Evolutionary conservation across 2,888 invertebrate genomes (phyloP).

Genomic region (Rhorus exstirpatorius): DNA sequence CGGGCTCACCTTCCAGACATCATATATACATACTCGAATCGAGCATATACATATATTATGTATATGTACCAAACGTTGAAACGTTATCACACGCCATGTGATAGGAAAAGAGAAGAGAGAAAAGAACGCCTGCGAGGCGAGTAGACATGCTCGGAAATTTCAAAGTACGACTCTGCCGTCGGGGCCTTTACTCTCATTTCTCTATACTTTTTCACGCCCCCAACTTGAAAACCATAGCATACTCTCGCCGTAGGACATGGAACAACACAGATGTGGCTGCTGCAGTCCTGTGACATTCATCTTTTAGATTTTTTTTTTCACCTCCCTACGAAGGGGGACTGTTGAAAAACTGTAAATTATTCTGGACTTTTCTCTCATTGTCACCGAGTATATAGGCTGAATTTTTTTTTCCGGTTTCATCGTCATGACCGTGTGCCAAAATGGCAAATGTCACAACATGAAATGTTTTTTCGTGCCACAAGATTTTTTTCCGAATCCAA

Average conservation of each 20-base stretch:
- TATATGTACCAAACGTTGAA: slow-evolving; percentile 46
- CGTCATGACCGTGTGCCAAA: background rate
- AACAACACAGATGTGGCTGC: background rate
- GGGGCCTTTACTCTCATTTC: slow-evolving; percentile 34
- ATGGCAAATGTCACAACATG: too few relatives aligned
- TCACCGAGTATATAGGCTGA: background rate
- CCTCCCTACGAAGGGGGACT: background rate
- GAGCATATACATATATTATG: slow-evolving; percentile 57
- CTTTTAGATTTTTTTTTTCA: slow-evolving; percentile 12
- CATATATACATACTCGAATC: slow-evolving; percentile 3
- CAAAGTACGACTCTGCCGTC: slow-evolving; percentile 33
- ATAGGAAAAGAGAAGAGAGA: slow-evolving; percentile 28
- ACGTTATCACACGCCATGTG: slow-evolving; percentile 50
- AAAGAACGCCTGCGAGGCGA: slow-evolving; percentile 42
- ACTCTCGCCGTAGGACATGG: background rate
- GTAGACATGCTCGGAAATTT: slow-evolving; percentile 39
- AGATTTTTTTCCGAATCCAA: too few relatives aligned
- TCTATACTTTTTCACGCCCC: slow-evolving; percentile 5
- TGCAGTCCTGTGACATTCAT: background rate
- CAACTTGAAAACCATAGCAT: slow-evolving; percentile 22
- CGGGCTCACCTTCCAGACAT: slow-evolving; percentile 63
- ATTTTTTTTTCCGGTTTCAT: background rate
- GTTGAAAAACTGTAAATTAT: slow-evolving; percentile 1
- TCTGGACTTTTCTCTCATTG: slow-evolving; percentile 6
- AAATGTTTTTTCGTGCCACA: too few relatives aligned